phyloP scores from a whole-genome alignment of 2,888 invertebrate species.

The Erpobdella octoculata region DNA sequence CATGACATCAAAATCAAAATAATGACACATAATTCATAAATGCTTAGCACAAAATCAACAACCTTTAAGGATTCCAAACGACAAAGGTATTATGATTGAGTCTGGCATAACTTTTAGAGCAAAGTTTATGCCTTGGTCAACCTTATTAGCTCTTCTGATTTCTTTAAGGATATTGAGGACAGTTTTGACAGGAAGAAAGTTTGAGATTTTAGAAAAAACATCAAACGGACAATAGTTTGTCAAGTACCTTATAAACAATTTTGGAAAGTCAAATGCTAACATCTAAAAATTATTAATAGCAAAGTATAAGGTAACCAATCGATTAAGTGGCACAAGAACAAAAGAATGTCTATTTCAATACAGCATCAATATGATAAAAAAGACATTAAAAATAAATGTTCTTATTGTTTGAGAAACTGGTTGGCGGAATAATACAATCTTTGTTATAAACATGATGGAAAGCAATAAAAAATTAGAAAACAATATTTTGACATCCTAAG shows the following conservation, averaged over 20 bases:
- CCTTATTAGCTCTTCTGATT: slow-evolving; percentile 68
- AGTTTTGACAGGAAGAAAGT: slow-evolving; percentile 85
- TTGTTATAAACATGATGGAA: too few relatives aligned
- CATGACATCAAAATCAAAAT: background rate
- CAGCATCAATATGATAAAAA: too few relatives aligned
- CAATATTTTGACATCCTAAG: too few relatives aligned
- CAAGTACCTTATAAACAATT: slow-evolving; percentile 83
- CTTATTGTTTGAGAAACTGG: too few relatives aligned
- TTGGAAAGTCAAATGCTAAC: too few relatives aligned
- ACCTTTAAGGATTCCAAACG: slow-evolving; percentile 78
- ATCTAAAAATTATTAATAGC: too few relatives aligned
- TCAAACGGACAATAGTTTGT: slow-evolving; percentile 98
- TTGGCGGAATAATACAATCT: too few relatives aligned
- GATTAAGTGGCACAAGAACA: slow-evolving; percentile 37
- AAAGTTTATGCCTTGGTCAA: slow-evolving; percentile 88
- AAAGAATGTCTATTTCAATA: background rate
- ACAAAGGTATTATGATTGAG: slow-evolving; percentile 87
- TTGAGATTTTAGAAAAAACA: slow-evolving; percentile 86
- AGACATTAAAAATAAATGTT: background rate
- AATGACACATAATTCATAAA: background rate
- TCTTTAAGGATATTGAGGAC: slow-evolving; percentile 79
- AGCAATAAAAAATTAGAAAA: too few relatives aligned
- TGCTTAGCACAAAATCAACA: background rate
- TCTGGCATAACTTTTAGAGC: slow-evolving; percentile 93
- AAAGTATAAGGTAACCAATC: too few relatives aligned